Evolutionary conservation across 2,797 vertebrate species (phyloP), one percentile per base, ranked within the genome.

Genomic region (Aplochiton taeniatus): DNA sequence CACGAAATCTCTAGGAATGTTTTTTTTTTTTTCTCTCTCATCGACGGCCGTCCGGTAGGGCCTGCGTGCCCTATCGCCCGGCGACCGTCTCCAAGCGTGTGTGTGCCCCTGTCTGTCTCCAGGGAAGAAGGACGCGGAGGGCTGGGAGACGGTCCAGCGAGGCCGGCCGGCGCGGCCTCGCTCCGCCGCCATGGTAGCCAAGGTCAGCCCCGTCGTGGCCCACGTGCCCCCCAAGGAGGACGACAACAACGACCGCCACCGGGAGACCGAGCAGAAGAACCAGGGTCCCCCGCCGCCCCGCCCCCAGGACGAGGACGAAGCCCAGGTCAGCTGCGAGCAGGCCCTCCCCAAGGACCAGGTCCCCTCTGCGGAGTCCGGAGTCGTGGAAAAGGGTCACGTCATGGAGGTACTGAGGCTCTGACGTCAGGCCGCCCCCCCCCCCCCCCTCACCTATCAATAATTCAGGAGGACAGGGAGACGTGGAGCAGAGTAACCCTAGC

Each of bases 141-240:
- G 97, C 52, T 99, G 98, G 98, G 95, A 99, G 74, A 99, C 96
- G 0, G 98, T 99, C 68, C 98, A 99, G 77, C 93, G 97, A n/a
- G 98, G 98, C 20, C 94, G 96, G 58, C 95, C 96, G 0, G 79
- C 98, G 68, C 94, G 94, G 54, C 94, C 98, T 46, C 94, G 96
- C 54, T 96, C 94, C 57, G 91, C 93, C 0, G 80, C 91, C 41
- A 83, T 94, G 74, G 82, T 90, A 43, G 77, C 93, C 55, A 98
- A 95, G 84, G 73, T 91, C 83, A 89, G 85, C 68, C 85, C 87
- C 4, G 83, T 87, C 63, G 74, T 90, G 69, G 91, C 89, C 60
- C 69, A 85, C 0, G 80, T 83, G 0, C 75, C 69, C 62, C 77
- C 90, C 16, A 96, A 91, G 79, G 92, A 94, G 79, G 92, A 94